phyloP scores from a whole-genome alignment of 2,113 vertebrate genomes.

The Oxyruncus cristatus region DNA sequence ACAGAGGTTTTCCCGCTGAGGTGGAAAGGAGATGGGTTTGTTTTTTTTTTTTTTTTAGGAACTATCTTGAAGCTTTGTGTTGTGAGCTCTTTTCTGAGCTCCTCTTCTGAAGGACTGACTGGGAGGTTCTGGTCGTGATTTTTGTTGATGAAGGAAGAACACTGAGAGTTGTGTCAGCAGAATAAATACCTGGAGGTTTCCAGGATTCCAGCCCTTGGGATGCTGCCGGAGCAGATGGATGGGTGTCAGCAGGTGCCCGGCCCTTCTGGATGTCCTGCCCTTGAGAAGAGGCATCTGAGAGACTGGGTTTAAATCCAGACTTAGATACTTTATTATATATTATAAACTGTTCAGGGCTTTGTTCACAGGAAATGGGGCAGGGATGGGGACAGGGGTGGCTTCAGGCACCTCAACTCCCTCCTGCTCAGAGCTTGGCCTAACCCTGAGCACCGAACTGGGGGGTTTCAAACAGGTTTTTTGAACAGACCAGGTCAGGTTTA shows the following conservation, averaged over 20 bases:
- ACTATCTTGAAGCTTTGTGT: background rate
- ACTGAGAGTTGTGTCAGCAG: background rate
- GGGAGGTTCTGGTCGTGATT: background rate
- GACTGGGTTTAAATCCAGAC: background rate
- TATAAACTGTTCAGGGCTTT: background rate
- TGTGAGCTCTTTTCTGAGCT: background rate
- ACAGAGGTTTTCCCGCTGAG: background rate
- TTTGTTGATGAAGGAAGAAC: background rate
- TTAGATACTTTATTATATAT: background rate
- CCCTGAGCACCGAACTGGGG: background rate
- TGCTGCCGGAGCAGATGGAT: accelerated
- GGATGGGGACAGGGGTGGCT: background rate
- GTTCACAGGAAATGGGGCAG: background rate
- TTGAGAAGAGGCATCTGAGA: background rate
- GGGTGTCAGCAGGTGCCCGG: background rate
- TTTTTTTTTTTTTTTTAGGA: background rate
- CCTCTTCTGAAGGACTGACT: background rate
- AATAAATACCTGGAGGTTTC: background rate
- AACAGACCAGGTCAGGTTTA: background rate
- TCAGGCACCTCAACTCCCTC: background rate
- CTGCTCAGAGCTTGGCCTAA: background rate
- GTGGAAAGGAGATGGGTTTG: background rate
- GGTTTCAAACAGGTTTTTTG: background rate
- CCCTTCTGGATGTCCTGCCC: background rate
- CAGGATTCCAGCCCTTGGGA: background rate